Evolutionary conservation across 2,888 invertebrate species (phyloP).

Genomic region (Daptonema setosum): DNA sequence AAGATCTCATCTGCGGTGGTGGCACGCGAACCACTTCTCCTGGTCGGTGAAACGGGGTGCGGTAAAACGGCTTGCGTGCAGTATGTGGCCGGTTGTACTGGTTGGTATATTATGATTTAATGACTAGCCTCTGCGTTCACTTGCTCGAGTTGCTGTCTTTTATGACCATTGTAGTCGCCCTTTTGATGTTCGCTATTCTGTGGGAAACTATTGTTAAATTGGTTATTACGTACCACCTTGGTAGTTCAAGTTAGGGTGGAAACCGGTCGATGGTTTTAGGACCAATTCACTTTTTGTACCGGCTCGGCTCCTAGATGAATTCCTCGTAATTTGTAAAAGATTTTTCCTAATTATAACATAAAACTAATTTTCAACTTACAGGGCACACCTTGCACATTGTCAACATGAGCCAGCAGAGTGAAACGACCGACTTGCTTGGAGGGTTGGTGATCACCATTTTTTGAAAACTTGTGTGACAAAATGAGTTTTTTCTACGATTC

Average conservation of each 20-base stretch:
- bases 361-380: too few relatives aligned
- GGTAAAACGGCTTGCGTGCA: constrained; percentile 91
- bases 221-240: background rate
- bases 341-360: too few relatives aligned
- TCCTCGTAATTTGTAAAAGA: too few relatives aligned
- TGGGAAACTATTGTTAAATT: too few relatives aligned
- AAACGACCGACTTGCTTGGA: constrained; percentile 81
- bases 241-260: background rate
- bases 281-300: too few relatives aligned
- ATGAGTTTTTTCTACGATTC: background rate
- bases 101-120: too few relatives aligned
- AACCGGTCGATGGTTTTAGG: background rate
- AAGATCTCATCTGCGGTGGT: constrained; percentile 55
- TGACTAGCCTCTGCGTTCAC: too few relatives aligned
- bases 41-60: constrained; percentile 94
- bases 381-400: constrained; percentile 67
- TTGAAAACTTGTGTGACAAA: too few relatives aligned
- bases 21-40: constrained; percentile 62
- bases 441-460: constrained; percentile 40
- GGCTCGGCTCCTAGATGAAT: too few relatives aligned
- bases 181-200: too few relatives aligned
- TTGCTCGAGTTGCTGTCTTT: too few relatives aligned
- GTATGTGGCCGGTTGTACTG: constrained; percentile 55
- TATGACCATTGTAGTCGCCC: too few relatives aligned
- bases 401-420: constrained; percentile 97